Conservation (phyloP, 2,888 invertebrate genomes). For the Opisthograptis luteolata region DNA sequence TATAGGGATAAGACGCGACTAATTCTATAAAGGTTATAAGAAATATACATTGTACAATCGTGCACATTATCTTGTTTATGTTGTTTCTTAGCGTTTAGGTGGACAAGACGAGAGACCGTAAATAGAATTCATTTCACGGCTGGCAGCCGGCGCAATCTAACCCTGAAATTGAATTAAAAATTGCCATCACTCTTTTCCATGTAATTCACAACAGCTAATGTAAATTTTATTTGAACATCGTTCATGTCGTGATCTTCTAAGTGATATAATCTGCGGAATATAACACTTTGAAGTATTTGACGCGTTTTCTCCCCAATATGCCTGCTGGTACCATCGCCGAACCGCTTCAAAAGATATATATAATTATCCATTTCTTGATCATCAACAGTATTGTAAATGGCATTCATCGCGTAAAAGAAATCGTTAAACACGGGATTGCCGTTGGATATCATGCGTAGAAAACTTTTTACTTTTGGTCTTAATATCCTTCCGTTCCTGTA, state of each 20-base stretch:
- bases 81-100: not conserved
- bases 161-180: slow-evolving; percentile 33
- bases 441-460: slow-evolving; percentile 45
- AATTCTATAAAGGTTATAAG: slow-evolving; percentile 15
- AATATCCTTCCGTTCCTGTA: slow-evolving; percentile 42
- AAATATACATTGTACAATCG: slow-evolving; percentile 11
- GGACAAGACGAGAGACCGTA: not conserved
- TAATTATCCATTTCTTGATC: slow-evolving; percentile 60
- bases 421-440: slow-evolving; percentile 47
- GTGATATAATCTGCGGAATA: slow-evolving; percentile 49
- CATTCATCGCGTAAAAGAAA: slow-evolving; percentile 56
- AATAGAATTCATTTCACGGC: slow-evolving; percentile 43
- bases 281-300: slow-evolving; percentile 45
- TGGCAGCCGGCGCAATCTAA: slow-evolving; percentile 17
- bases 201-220: slow-evolving; percentile 55
- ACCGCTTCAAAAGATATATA: slow-evolving; percentile 54
- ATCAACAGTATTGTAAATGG: slow-evolving; percentile 47
- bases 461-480: slow-evolving; percentile 45
- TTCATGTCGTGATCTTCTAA: slow-evolving; percentile 40
- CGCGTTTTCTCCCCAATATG: slow-evolving; percentile 52
- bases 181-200: slow-evolving; percentile 38
- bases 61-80: not conserved
- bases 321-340: slow-evolving; percentile 41
- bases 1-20: no score
- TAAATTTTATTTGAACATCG: slow-evolving; percentile 54